Base-by-base conservation (phyloP, 2,888 invertebrate species). In the Leptinotarsa peninsularis region DNA sequence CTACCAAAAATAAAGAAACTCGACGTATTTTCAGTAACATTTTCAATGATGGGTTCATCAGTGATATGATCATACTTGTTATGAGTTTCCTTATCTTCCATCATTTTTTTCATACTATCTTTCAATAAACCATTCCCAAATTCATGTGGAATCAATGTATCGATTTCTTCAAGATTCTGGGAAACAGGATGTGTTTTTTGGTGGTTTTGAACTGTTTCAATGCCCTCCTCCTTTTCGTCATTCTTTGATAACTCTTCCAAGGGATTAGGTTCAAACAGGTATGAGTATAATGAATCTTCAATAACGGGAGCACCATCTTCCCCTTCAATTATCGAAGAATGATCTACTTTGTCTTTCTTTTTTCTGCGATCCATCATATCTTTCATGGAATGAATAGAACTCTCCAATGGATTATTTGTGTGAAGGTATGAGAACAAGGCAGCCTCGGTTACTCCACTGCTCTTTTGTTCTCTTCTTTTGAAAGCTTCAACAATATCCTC, bases 261-360 rank as follows among this genome's bases (percentile, higher is more conserved):
- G 3, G 63, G 63, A 63, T 63, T 43, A n/a, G 4, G n/a, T 13
- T 63, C 43, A 14, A 63, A 27, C 14, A 63, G 4, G 33, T 33
- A 63, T 2, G 63, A 63, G 7, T 33, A 63, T 43, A 63, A 7
- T 43, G n/a, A 63, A 63, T 63, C 63, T 13, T 63, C 63, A 63
- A 18, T 43, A 63, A 63, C 33, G 10, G 15, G n/a, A 43, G 13
- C 7, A 33, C n/a, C 63, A 33, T 63, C 33, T 33, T 17, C 4
- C 3, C n/a, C 13, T 17, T 27, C n/a, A n/a, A 7, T n/a, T 17
- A 7, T n/a, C n/a, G 17, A 63, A 10, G 1, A 5, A 17, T 27
- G 17, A 13, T 18, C 33, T 2, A 23, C 14, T 23, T 58, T 23
- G 1, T 63, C n/a, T 43, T 63, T 13, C 5, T 43, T 63, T 33